phyloP scores from a whole-genome alignment of 2,888 invertebrate species.

The Bembecia ichneumoniformis region DNA sequence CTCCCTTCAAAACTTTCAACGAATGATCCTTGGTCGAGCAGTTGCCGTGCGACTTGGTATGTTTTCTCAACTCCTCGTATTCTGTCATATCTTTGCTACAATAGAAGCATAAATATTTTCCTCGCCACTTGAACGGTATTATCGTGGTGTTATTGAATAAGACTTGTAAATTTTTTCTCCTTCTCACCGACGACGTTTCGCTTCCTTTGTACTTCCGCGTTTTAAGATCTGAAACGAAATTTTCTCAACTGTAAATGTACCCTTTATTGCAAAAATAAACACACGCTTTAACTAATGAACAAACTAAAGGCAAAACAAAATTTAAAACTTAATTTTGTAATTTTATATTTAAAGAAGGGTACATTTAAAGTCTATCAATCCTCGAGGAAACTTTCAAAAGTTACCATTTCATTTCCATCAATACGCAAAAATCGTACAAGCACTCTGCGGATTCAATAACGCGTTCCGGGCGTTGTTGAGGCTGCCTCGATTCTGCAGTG shows the following conservation, averaged over 20 bases:
- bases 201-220: slow-evolving; percentile 40
- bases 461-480: too few species aligned
- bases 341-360: slow-evolving; percentile 23
- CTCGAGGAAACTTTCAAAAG: not conserved
- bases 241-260: slow-evolving; percentile 60
- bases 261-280: slow-evolving; percentile 19
- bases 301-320: slow-evolving; percentile 1
- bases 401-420: too few species aligned
- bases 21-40: slow-evolving; percentile 55
- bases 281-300: not conserved
- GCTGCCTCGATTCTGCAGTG: too few species aligned
- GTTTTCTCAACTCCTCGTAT: slow-evolving; percentile 42
- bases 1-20: slow-evolving; percentile 53
- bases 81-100: slow-evolving; percentile 52
- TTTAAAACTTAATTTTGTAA: not conserved
- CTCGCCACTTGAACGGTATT: slow-evolving; percentile 66
- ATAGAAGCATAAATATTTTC: slow-evolving; percentile 59
- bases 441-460: too few species aligned
- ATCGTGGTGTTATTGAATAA: slow-evolving; percentile 59
- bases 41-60: slow-evolving; percentile 50
- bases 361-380: slow-evolving; percentile 39
- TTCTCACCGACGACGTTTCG: slow-evolving; percentile 55
- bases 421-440: too few species aligned
- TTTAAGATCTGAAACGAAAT: slow-evolving; percentile 57
- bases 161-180: slow-evolving; percentile 53